phyloP scores from a whole-genome alignment of 2,888 invertebrate genomes.

The Drosophila paracracens region DNA sequence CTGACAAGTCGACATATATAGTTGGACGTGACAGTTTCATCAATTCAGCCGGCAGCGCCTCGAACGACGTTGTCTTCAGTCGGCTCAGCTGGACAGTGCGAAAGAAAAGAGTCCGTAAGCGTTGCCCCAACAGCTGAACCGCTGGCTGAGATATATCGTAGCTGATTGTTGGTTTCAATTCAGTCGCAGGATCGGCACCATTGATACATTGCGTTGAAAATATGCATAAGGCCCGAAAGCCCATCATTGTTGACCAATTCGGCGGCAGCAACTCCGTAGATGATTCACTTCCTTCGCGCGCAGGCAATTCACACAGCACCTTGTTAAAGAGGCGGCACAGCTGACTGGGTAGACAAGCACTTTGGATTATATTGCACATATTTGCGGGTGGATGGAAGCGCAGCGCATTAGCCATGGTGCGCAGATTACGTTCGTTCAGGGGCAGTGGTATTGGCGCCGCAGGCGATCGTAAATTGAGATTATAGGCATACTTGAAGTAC shows the following conservation, averaged over 20 bases:
- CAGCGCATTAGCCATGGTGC: conserved; percentile 44
- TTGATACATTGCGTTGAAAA: conserved; percentile 49
- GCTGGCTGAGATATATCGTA: conserved; percentile 46
- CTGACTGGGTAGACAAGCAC: conserved; percentile 19
- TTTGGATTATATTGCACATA: conserved; percentile 4
- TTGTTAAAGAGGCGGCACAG: conserved; percentile 33
- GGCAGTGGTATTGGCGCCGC: conserved; percentile 27
- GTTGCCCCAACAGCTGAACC: conserved; percentile 71
- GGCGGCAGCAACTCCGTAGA: conserved; percentile 66
- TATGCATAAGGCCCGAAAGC: conserved; percentile 81
- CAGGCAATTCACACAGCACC: conserved; percentile 33
- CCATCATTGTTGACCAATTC: conserved; percentile 81
- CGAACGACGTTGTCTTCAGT: conserved; percentile 85
- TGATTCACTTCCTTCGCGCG: neutral
- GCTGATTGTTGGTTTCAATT: neutral
- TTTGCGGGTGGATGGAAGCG: conserved; percentile 30
- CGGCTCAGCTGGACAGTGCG: conserved; percentile 80
- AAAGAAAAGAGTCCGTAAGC: conserved; percentile 77
- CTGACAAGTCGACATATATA: neutral
- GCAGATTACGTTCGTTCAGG: conserved; percentile 24
- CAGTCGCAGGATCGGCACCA: conserved; percentile 11
- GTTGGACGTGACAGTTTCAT: conserved; percentile 22
- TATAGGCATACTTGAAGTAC: conserved; percentile 81
- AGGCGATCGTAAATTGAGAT: conserved; percentile 58
- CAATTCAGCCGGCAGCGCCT: conserved; percentile 88